Evolutionary conservation across 2,888 invertebrate species (phyloP).

Genomic region (Tenthredo notha): DNA sequence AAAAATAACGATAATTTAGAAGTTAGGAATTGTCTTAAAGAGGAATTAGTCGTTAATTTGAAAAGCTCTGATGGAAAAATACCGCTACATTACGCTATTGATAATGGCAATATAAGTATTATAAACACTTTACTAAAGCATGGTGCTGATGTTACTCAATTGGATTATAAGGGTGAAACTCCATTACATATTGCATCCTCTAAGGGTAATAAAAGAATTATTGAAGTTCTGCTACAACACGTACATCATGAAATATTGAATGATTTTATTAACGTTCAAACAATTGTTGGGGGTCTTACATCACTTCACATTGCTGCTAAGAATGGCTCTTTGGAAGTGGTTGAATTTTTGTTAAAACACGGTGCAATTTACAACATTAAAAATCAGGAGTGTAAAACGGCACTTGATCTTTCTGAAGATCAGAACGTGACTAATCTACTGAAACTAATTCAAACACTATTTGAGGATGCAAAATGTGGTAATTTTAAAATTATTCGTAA

Average conservation of each 20-base stretch:
- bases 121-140: slow-evolving; percentile 57
- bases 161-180: slow-evolving; percentile 58
- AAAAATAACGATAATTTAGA: slow-evolving; percentile 14
- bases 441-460: slow-evolving; percentile 58
- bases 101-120: slow-evolving; percentile 50
- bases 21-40: slow-evolving; percentile 2
- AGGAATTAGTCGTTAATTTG: slow-evolving; percentile 22
- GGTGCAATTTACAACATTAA: slow-evolving; percentile 60
- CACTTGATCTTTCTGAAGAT: slow-evolving; percentile 59
- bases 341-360: slow-evolving; percentile 58
- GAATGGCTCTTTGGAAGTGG: slow-evolving; percentile 58
- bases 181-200: slow-evolving; percentile 60
- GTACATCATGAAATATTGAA: slow-evolving; percentile 56
- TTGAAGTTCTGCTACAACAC: slow-evolving; percentile 56
- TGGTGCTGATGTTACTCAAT: slow-evolving; percentile 57
- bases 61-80: slow-evolving; percentile 54
- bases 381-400: slow-evolving; percentile 60
- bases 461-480: slow-evolving; percentile 58
- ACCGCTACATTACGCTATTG: slow-evolving; percentile 61
- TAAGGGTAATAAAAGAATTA: slow-evolving; percentile 55
- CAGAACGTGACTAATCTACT: slow-evolving; percentile 58
- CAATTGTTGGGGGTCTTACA: slow-evolving; percentile 53
- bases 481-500: slow-evolving; percentile 57
- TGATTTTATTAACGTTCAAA: slow-evolving; percentile 62
- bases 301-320: slow-evolving; percentile 62